Evolutionary conservation across 2,888 invertebrate genomes (phyloP).

Genomic region (Penaeus monodon): DNA sequence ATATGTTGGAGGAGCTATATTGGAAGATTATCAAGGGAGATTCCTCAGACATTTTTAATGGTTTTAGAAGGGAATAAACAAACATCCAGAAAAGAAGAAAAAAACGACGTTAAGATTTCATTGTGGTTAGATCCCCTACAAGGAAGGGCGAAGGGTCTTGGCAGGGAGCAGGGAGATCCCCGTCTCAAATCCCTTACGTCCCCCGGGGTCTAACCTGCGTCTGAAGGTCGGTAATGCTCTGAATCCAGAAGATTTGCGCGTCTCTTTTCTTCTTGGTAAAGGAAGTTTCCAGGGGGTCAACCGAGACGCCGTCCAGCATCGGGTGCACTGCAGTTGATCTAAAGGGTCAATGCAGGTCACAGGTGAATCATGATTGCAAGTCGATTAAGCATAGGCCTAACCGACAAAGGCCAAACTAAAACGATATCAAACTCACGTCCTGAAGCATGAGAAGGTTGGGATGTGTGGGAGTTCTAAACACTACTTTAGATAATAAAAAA

Average conservation of each 20-base stretch:
- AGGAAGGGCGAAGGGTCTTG: too few species aligned
- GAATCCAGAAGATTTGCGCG: slow-evolving; percentile 55
- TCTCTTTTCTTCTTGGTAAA: slow-evolving; percentile 50
- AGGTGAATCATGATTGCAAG: slow-evolving; percentile 2
- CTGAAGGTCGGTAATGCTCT: slow-evolving; percentile 55
- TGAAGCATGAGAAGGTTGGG: background rate
- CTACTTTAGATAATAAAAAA: background rate
- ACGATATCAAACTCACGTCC: background rate
- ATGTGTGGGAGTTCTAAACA: background rate
- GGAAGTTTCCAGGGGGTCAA: slow-evolving; percentile 40
- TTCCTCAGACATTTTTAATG: too few species aligned
- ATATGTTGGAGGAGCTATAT: too few species aligned
- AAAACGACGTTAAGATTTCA: too few species aligned
- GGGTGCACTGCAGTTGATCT: slow-evolving; percentile 48
- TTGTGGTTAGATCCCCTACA: too few species aligned
- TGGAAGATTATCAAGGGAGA: too few species aligned
- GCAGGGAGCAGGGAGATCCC: too few species aligned
- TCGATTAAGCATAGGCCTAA: background rate
- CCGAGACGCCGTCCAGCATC: slow-evolving; percentile 6
- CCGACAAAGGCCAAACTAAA: background rate
- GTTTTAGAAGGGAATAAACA: too few species aligned
- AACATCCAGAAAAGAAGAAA: too few species aligned
- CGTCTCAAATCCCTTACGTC: too few species aligned
- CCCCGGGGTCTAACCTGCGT: slow-evolving; percentile 50
- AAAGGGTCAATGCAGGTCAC: slow-evolving; percentile 34